phyloP scores from a whole-genome alignment of 2,113 vertebrate genomes.

The Leptodactylus fuscus region DNA sequence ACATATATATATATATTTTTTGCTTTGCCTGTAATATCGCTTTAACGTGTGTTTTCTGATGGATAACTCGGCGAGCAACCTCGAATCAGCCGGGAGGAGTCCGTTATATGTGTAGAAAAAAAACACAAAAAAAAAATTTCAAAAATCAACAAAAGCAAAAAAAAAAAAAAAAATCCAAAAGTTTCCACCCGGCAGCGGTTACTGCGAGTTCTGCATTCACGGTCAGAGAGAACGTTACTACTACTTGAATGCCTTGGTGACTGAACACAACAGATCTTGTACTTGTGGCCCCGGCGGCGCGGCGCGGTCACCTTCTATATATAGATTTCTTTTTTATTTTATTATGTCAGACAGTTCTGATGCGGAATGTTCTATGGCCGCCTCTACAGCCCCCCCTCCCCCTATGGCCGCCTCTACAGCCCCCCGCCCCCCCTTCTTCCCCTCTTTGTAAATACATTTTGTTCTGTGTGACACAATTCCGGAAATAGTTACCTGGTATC shows the following conservation, averaged over 20 bases:
- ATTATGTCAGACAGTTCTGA: slow-evolving; percentile 85
- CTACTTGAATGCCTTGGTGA: slow-evolving; percentile 99
- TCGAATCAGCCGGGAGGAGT: slow-evolving; percentile 80
- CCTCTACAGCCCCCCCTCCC: slow-evolving; percentile 72
- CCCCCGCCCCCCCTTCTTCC: slow-evolving; percentile 75
- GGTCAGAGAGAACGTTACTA: slow-evolving; percentile 90
- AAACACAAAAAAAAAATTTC: slow-evolving; percentile 32
- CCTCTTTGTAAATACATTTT: slow-evolving; percentile 94
- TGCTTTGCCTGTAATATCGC: slow-evolving; percentile 91
- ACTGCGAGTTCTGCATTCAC: slow-evolving; percentile 77
- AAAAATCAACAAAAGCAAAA: slow-evolving; percentile 64
- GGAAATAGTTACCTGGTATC: slow-evolving; percentile 99
- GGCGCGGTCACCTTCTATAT: slow-evolving; percentile 70
- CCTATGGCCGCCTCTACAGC: slow-evolving; percentile 68
- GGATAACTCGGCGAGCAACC: slow-evolving; percentile 82
- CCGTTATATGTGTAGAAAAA: slow-evolving; percentile 78
- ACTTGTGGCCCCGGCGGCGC: slow-evolving; percentile 62
- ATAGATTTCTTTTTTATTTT: slow-evolving; percentile 88
- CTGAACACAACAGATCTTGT: slow-evolving; percentile 72
- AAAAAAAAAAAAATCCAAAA: too few species aligned
- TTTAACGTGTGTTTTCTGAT: slow-evolving; percentile 84
- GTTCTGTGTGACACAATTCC: slow-evolving; percentile 96
- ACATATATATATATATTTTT: slow-evolving; percentile 78
- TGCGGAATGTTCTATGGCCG: too few species aligned
- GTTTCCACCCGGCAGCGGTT: slow-evolving; percentile 70